Conservation (phyloP, 1,140 invertebrate species). For the Cryptotermes secundus region DNA sequence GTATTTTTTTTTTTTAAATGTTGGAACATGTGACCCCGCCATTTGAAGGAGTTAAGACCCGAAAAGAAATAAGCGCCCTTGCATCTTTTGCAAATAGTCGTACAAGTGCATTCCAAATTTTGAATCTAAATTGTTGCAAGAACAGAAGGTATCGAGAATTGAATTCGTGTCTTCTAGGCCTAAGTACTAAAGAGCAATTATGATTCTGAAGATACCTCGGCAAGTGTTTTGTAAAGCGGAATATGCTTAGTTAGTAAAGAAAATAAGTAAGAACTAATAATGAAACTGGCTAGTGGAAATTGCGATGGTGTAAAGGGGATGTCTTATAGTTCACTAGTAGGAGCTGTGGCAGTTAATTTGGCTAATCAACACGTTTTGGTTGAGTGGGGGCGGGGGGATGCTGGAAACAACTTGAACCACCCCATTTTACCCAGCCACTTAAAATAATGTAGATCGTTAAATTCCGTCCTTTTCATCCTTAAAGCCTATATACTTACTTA, state of each 20-base stretch:
- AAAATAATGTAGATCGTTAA: conserved; percentile 11
- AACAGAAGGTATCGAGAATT: neutral
- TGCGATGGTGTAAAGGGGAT: neutral
- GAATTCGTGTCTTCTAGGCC: neutral
- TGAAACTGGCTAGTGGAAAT: neutral
- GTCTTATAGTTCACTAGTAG: neutral
- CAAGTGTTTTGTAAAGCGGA: neutral
- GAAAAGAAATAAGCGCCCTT: no score
- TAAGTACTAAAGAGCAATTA: neutral
- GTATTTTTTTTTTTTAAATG: no score
- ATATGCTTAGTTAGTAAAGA: neutral
- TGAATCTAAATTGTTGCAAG: no score
- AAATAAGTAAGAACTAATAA: conserved; percentile 5
- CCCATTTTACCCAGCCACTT: conserved; percentile 17
- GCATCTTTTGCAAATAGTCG: no score
- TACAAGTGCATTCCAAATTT: no score
- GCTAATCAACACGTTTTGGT: conserved; percentile 12
- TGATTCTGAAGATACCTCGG: neutral
- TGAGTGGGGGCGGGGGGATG: neutral
- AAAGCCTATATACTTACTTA: neutral
- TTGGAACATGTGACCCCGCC: no score
- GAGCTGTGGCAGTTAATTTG: conserved; percentile 15
- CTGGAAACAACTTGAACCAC: conserved; percentile 3
- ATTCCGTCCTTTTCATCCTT: neutral
- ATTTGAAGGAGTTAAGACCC: no score